Evolutionary conservation across 1,140 invertebrate genomes (phyloP).

Genomic region (Armadillidium nasatum): DNA sequence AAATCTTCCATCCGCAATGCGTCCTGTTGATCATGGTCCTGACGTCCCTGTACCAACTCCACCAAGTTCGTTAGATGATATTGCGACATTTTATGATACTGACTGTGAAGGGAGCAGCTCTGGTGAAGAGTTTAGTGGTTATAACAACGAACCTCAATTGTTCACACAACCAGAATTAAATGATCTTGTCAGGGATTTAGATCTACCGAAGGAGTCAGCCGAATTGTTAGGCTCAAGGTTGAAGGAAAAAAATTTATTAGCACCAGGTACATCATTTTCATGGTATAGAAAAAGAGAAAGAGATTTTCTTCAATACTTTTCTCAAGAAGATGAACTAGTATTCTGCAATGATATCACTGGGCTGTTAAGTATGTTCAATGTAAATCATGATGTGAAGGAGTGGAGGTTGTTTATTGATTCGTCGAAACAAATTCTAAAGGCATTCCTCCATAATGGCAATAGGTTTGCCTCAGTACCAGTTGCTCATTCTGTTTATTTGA

Average conservation of each 20-base stretch:
- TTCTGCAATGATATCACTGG: slow-evolving; percentile 1
- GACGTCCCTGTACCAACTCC: no score
- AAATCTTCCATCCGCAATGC: no score
- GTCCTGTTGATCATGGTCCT: no score
- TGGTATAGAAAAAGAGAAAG: slow-evolving; percentile 10
- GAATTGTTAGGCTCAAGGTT: slow-evolving; percentile 36
- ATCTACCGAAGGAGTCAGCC: slow-evolving; percentile 32
- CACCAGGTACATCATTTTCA: slow-evolving; percentile 23
- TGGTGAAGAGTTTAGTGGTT: no score
- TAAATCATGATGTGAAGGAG: slow-evolving; percentile 2
- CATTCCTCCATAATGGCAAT: slow-evolving; percentile 32
- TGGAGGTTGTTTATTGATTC: slow-evolving; percentile 8
- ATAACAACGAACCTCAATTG: not conserved
- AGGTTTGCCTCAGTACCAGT: slow-evolving; percentile 28
- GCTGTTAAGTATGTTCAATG: not conserved
- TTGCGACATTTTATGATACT: no score
- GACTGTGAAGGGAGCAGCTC: no score
- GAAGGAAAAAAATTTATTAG: slow-evolving; percentile 29
- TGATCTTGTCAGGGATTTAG: slow-evolving; percentile 36
- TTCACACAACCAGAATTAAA: slow-evolving; percentile 30
- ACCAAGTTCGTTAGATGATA: no score
- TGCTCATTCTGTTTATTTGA: slow-evolving; percentile 34
- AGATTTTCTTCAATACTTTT: slow-evolving; percentile 16
- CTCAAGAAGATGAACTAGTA: slow-evolving; percentile 15
- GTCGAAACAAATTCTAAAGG: slow-evolving; percentile 23